phyloP scores from a whole-genome alignment of 1,140 invertebrate species.

The Brachionus paranguensis region DNA sequence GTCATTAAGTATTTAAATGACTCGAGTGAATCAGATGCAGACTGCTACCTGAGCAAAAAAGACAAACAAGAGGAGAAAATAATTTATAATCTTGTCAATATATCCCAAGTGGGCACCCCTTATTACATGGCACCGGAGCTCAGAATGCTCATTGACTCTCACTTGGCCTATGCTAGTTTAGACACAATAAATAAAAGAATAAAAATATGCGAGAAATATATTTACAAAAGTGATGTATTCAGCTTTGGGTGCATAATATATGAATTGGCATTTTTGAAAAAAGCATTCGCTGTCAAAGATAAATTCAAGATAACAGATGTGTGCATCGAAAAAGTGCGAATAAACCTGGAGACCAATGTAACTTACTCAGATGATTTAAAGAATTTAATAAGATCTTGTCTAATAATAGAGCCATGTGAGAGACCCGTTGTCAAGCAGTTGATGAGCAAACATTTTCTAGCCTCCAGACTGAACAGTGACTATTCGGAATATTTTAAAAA shows the following conservation, averaged over 20 bases:
- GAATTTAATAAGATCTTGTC: slow-evolving; percentile 3
- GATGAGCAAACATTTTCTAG: background rate
- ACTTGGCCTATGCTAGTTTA: slow-evolving; percentile 8
- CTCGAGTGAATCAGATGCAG: background rate
- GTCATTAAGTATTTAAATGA: background rate
- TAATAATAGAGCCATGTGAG: background rate
- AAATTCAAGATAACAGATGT: slow-evolving; percentile 22
- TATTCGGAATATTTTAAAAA: slow-evolving; percentile 31
- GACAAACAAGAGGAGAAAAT: background rate
- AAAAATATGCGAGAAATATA: slow-evolving; percentile 9
- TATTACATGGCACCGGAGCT: slow-evolving; percentile 32
- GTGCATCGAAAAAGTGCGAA: background rate
- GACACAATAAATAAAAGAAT: slow-evolving; percentile 11
- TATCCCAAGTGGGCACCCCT: slow-evolving; percentile 33
- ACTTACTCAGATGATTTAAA: slow-evolving; percentile 28
- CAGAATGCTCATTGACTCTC: slow-evolving; percentile 23
- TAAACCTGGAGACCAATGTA: background rate
- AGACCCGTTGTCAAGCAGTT: background rate
- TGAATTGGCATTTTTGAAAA: slow-evolving; percentile 14
- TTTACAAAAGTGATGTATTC: slow-evolving; percentile 33
- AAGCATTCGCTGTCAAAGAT: background rate
- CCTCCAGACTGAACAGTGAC: background rate
- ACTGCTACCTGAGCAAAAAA: background rate
- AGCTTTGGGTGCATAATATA: slow-evolving; percentile 28
- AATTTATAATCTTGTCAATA: slow-evolving; percentile 30